A percentile compares a stretch with the other conserved stretches of the same genome.
Evolutionary conservation across 2,888 invertebrate genomes (phyloP).

Genomic region (Synanthedon andrenaeformis): DNA sequence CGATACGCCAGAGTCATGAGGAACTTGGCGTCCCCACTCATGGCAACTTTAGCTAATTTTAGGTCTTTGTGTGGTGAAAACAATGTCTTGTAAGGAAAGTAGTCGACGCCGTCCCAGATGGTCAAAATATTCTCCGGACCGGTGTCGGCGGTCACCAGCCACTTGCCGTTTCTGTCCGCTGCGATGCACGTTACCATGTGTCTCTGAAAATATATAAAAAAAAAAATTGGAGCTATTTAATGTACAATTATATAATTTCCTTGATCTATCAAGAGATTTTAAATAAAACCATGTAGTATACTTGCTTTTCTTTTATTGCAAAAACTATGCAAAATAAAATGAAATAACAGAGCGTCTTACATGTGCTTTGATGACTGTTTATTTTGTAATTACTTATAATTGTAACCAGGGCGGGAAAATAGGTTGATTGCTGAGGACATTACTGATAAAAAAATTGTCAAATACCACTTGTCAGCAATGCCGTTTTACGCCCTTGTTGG

Average conservation of each 20-base stretch:
- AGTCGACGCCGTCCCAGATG: slow-evolving; percentile 67
- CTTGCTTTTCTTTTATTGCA: neutral
- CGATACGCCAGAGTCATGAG: slow-evolving; percentile 67
- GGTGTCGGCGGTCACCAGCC: slow-evolving; percentile 71
- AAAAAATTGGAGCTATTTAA: neutral
- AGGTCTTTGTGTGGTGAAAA: slow-evolving; percentile 62
- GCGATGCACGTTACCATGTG: slow-evolving; percentile 62
- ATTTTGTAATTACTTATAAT: too few relatives aligned
- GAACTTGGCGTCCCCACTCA: slow-evolving; percentile 71
- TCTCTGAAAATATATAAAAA: slow-evolving; percentile 40
- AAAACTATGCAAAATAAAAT: too few relatives aligned
- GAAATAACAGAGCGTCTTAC: too few relatives aligned
- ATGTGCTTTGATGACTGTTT: too few relatives aligned
- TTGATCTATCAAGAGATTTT: neutral
- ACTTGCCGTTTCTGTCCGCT: slow-evolving; percentile 59
- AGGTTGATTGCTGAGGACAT: too few relatives aligned
- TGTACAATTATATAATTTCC: neutral
- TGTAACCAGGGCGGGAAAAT: too few relatives aligned
- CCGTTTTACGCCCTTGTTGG: too few relatives aligned
- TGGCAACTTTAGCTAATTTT: slow-evolving; percentile 40
- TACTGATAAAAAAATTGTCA: too few relatives aligned
- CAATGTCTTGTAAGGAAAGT: slow-evolving; percentile 63
- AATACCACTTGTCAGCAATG: too few relatives aligned
- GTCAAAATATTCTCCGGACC: slow-evolving; percentile 69
- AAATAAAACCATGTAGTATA: neutral